Evolutionary conservation across 2,113 vertebrate species (phyloP).

Genomic region (Brienomyrus brachyistius): DNA sequence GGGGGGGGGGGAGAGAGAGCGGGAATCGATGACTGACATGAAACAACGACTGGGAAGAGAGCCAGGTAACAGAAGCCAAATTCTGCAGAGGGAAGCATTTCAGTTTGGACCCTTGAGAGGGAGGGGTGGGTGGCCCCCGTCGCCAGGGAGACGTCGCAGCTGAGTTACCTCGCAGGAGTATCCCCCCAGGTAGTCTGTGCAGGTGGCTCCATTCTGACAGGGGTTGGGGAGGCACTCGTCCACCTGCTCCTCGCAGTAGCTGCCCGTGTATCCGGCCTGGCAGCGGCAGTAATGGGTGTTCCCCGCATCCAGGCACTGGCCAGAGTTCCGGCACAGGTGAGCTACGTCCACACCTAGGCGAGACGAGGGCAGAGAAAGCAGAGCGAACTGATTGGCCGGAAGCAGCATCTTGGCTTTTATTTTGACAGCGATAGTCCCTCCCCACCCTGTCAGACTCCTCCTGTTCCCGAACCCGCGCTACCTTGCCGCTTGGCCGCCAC

Average conservation of each 20-base stretch:
- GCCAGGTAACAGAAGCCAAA: neutral
- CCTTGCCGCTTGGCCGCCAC: constrained; percentile 87
- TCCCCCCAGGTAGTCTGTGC: constrained; percentile 85
- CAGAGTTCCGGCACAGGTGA: constrained; percentile 78
- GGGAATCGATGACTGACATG: neutral
- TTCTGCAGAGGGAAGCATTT: constrained; percentile 41
- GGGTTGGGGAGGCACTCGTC: constrained; percentile 89
- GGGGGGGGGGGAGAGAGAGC: neutral
- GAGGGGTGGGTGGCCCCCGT: constrained; percentile 11
- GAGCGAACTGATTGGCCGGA: neutral
- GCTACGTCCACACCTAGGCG: constrained; percentile 51
- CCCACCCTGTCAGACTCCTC: neutral
- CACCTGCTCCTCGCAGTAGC: constrained; percentile 93
- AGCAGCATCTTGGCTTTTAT: neutral
- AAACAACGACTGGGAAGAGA: constrained; percentile 17
- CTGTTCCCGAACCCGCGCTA: constrained; percentile 26
- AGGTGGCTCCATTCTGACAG: constrained; percentile 90
- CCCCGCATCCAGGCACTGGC: constrained; percentile 76
- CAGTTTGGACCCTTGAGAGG: constrained; percentile 23
- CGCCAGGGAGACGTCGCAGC: neutral
- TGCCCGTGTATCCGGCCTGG: constrained; percentile 85
- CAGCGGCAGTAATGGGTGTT: constrained; percentile 89
- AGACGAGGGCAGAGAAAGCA: too few species aligned
- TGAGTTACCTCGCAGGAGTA: constrained; percentile 82
- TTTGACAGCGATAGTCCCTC: neutral